Percentiles rank a stretch among this genome's conserved stretches.
phyloP scores from a whole-genome alignment of 2,888 invertebrate genomes.

The Leistus spinibarbis region DNA sequence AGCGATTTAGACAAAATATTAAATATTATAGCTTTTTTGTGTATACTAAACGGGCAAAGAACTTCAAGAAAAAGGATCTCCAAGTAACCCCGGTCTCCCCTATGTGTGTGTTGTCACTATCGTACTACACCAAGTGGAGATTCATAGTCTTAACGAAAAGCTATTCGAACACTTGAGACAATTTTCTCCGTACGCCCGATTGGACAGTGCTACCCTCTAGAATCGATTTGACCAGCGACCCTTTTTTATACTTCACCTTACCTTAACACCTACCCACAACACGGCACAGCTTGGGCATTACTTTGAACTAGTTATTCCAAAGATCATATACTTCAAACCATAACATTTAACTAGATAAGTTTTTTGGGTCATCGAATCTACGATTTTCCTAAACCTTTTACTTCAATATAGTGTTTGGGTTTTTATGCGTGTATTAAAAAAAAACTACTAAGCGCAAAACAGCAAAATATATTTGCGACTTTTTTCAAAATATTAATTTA shows the following conservation, averaged over 20 bases:
- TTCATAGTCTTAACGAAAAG: conserved; percentile 29
- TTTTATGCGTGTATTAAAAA: no score
- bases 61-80: no score
- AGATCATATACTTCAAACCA: background rate
- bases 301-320: background rate
- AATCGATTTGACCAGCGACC: background rate
- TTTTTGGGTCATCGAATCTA: background rate
- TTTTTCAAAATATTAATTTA: no score
- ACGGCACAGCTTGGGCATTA: background rate
- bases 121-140: background rate
- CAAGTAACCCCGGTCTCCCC: background rate
- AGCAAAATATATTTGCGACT: no score
- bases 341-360: background rate
- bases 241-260: no score
- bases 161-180: conserved; percentile 31
- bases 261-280: background rate
- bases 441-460: no score
- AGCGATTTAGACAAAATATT: no score
- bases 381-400: background rate
- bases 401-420: background rate
- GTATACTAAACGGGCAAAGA: no score
- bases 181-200: conserved; percentile 31
- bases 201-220: conserved; percentile 14
- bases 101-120: background rate
- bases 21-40: no score